Conservation (phyloP, 2,113 vertebrate species). For the Chamaetylas fuelleborni region DNA sequence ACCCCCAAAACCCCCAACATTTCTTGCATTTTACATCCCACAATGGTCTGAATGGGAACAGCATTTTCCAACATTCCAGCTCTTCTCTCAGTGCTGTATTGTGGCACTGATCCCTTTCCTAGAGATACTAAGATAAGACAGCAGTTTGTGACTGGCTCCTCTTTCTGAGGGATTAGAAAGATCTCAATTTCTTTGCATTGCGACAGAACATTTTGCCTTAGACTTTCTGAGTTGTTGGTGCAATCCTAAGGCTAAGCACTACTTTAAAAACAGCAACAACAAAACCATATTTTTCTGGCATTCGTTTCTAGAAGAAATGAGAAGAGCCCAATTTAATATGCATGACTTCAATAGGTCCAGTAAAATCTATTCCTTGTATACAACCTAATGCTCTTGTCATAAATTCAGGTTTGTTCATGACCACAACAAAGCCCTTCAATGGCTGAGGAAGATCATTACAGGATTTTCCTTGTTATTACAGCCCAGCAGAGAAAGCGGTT, state of each 20-base stretch:
- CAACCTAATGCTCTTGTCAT: not conserved
- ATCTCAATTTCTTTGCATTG: not conserved
- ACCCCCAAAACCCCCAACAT: not conserved
- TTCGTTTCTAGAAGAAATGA: not conserved
- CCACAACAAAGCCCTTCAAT: slow-evolving; percentile 45
- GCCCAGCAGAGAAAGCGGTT: slow-evolving; percentile 5
- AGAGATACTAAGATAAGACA: not conserved
- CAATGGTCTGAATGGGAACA: not conserved
- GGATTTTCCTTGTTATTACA: slow-evolving; percentile 52
- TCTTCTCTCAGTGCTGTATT: not conserved
- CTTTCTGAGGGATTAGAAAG: not conserved
- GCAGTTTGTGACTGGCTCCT: not conserved
- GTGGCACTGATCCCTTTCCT: not conserved
- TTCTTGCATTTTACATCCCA: not conserved
- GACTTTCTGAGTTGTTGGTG: not conserved
- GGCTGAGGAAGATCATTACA: slow-evolving; percentile 50
- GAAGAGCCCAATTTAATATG: not conserved
- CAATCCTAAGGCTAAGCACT: not conserved
- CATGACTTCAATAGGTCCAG: slow-evolving; percentile 14
- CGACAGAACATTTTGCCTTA: not conserved
- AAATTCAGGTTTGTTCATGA: slow-evolving; percentile 20
- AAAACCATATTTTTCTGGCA: not conserved
- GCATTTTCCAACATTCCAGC: not conserved
- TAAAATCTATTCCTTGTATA: slow-evolving; percentile 18
- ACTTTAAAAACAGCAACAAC: not conserved